A percentile compares a stretch with the other conserved stretches of the same genome.
These are phyloP conservation scores for Gulo gulo DNA, from an alignment of 2,113 vertebrate genomes.

Conservation along the genomic window DNA sequence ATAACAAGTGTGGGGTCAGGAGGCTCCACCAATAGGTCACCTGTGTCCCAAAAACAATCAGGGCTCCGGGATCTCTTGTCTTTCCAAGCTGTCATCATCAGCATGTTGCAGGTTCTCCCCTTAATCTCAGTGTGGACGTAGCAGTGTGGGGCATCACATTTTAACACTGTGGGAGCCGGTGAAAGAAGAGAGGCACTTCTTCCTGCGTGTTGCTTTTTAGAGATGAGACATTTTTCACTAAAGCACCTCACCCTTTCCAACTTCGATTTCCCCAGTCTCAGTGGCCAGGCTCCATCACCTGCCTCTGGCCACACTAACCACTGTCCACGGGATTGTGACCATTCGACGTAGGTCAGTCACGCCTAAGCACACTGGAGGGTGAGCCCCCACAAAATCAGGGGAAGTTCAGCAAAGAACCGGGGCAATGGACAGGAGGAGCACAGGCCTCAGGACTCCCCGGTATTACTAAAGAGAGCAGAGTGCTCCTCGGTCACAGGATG, in stretches of 20 bases:
- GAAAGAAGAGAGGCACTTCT: background rate
- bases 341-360: background rate
- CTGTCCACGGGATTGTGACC: background rate
- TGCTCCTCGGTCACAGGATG: rapidly evolving
- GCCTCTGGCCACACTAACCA: too few species aligned
- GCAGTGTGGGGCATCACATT: background rate
- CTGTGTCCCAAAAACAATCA: background rate
- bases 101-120: background rate
- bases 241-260: background rate
- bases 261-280: background rate
- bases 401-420: background rate
- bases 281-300: too few species aligned
- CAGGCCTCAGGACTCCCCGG: background rate
- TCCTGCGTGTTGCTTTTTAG: background rate
- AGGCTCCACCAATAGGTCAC: background rate
- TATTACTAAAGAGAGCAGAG: too few species aligned
- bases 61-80: background rate
- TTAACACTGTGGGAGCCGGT: background rate
- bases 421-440: background rate
- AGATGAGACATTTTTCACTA: background rate
- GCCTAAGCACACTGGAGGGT: background rate
- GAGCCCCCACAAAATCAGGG: background rate
- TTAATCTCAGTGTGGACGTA: rapidly evolving
- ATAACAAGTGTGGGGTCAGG: background rate
- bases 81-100: background rate